These are phyloP conservation scores for Cephalotes varians DNA, from an alignment of 2,888 invertebrate genomes.

Conservation along the genomic window DNA sequence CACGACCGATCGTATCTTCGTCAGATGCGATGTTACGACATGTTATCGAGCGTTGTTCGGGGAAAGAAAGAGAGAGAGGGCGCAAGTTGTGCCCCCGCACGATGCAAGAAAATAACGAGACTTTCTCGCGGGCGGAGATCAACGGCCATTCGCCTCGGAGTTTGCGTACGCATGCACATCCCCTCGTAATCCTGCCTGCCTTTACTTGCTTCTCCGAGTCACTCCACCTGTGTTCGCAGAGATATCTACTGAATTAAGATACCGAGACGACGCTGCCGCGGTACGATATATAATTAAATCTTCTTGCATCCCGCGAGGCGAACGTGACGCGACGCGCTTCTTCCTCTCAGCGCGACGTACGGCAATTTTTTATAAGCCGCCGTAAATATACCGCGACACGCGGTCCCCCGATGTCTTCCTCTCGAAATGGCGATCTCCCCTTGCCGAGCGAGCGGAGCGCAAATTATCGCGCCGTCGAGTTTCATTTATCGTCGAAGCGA, in stretches of 20 bases:
- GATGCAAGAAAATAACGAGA: conserved; percentile 39
- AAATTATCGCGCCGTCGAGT: conserved; percentile 16
- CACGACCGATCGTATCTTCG: conserved; percentile 22
- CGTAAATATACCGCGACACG: background rate
- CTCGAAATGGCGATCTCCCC: conserved; percentile 4
- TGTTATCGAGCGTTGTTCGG: conserved; percentile 23
- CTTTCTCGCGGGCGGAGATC: conserved; percentile 10
- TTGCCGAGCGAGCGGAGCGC: background rate
- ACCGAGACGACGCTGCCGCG: conserved; percentile 31
- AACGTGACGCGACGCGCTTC: conserved; percentile 30
- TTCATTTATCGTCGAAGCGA: conserved; percentile 10
- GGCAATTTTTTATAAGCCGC: conserved; percentile 30
- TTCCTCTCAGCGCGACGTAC: background rate
- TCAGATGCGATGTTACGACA: conserved; percentile 5
- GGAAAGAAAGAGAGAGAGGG: background rate
- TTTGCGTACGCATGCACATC: conserved; percentile 35
- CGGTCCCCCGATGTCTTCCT: background rate
- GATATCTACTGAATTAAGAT: conserved; percentile 47
- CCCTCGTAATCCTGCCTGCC: conserved; percentile 32
- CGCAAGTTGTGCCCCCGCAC: background rate
- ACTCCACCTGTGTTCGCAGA: conserved; percentile 16
- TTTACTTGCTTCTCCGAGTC: conserved; percentile 36
- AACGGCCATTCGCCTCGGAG: conserved; percentile 7
- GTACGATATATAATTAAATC: conserved; percentile 48
- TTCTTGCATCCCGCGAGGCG: conserved; percentile 30